Conservation (phyloP, 2,113 vertebrate species). For the Vanacampus margaritifer region DNA sequence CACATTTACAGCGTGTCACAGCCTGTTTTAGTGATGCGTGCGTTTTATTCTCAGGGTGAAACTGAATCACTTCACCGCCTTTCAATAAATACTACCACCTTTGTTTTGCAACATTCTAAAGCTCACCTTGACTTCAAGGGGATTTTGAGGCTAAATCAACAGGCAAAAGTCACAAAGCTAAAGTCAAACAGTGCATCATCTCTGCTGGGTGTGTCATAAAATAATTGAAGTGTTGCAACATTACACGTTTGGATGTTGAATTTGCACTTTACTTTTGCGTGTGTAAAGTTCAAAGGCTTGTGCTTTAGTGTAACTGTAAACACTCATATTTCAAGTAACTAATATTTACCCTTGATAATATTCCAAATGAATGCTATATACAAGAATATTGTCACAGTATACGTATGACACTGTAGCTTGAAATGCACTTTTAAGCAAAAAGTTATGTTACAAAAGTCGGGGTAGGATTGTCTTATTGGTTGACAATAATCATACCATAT, state of each 20-base stretch:
- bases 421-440: background rate
- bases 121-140: background rate
- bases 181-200: background rate
- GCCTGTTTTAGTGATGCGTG: conserved; percentile 33
- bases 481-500: background rate
- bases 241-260: background rate
- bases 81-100: background rate
- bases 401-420: background rate
- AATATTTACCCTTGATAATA: background rate
- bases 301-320: background rate
- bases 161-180: background rate
- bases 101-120: background rate
- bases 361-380: background rate
- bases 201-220: background rate
- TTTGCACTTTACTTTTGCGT: background rate
- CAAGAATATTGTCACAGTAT: background rate
- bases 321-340: background rate
- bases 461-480: background rate
- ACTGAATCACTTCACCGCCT: conserved; percentile 8
- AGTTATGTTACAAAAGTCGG: background rate
- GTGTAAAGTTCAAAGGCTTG: background rate
- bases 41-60: conserved; percentile 14
- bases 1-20: conserved; percentile 33
- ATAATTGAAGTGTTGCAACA: background rate
- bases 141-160: background rate